Conservation (phyloP, 2,113 vertebrate genomes). For the Clupea harengus region DNA sequence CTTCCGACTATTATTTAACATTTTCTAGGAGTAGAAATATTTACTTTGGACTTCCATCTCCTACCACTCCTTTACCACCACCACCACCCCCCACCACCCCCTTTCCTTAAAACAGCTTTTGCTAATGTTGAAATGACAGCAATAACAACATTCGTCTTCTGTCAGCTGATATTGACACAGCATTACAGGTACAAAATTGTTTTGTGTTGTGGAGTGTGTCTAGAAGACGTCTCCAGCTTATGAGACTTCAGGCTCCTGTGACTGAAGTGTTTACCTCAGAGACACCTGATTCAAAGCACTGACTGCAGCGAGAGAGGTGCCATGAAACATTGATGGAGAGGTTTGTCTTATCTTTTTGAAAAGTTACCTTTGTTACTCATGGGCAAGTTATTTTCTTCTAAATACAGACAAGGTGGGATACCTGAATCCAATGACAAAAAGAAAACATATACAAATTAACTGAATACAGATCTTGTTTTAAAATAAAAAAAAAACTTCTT, state of each 20-base stretch:
- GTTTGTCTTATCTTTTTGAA: background rate
- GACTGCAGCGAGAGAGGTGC: background rate
- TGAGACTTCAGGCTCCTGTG: conserved; percentile 65
- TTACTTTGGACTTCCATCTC: conserved; percentile 71
- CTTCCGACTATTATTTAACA: conserved; percentile 67
- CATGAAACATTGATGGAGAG: conserved; percentile 7
- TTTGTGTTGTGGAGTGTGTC: conserved; percentile 91
- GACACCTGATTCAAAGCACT: conserved; percentile 51
- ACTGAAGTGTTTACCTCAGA: conserved; percentile 64
- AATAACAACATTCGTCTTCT: conserved; percentile 98
- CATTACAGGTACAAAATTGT: conserved; percentile 90
- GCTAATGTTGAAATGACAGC: conserved; percentile 87
- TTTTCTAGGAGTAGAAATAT: conserved; percentile 76
- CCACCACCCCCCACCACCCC: background rate
- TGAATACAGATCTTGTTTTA: background rate
- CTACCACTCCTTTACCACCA: no score
- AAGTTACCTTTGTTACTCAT: background rate
- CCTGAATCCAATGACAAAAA: background rate
- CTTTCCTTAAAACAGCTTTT: conserved; percentile 63
- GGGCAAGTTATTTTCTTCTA: background rate
- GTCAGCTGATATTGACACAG: conserved; percentile 88
- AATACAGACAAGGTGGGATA: background rate
- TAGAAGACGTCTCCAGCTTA: conserved; percentile 80
- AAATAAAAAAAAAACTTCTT: background rate
- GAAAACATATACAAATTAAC: background rate